Evolutionary conservation across 2,113 vertebrate species (phyloP), one percentile per base, ranked within the genome.

Genomic region (Catharus bicknelli): DNA sequence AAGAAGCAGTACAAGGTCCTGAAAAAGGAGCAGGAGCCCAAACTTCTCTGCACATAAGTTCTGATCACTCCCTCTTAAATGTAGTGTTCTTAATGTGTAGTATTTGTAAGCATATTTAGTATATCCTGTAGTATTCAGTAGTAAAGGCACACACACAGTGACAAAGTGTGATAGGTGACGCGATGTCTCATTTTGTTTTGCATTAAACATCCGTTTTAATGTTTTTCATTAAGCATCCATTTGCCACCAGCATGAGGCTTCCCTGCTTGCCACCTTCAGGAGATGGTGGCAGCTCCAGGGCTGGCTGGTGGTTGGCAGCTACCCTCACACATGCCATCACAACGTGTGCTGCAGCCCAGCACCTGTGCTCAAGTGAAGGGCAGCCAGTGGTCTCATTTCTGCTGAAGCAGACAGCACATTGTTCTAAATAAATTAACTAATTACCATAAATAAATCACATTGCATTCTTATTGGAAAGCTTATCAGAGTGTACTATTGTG

Each of bases 391-490:
- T 70, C 5, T 90, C 6, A 21, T 67, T 90, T 73, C 43, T 88
- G 8, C 51, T 86, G 45, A 32, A 90, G 16, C 25, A 64, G 64
- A 63, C 8, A 81, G 27, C 6, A 29, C 45, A 78, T 70, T 88
- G 64, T 78, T 94, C 54, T 83, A 81, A 67, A n/a, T 75, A 92
- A 86, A 88, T 90, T 32, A 92, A 48, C 69, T 86, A 88, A 93
- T 93, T 92, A 84, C 38, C 73, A 92, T 92, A 88, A 93, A 74
- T 78, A 92, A 77, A 94, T 90, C 80, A 81, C n/a, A 81, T 22
- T 78, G 7, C 23, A 55, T 88, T 90, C 48, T 66, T 93, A 55
- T 14, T 78, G 43, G 51, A 83, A 86, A 59, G 15, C 66, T 91
- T 88, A 86, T 95, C 90, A 86, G 25, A n/a, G 57, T 75, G 30